These are phyloP conservation scores for Stenurella melanura DNA, from an alignment of 2,888 invertebrate genomes.

Conservation along the genomic window DNA sequence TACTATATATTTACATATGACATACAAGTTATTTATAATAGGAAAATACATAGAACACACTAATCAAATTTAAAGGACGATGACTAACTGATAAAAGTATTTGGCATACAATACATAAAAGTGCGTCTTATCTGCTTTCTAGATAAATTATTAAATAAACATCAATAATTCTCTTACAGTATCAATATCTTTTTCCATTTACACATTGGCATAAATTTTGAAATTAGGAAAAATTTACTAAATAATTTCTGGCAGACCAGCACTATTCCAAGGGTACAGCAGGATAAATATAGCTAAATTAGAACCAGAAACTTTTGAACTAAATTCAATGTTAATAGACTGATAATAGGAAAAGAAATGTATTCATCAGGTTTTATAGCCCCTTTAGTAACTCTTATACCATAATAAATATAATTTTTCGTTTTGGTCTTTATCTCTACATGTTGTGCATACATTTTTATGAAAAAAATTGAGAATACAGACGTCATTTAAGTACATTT, in stretches of 20 bases:
- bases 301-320: too few species aligned
- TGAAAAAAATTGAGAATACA: too few species aligned
- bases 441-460: too few species aligned
- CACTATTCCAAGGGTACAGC: too few species aligned
- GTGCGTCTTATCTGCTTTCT: constrained; percentile 41
- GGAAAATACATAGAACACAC: constrained; percentile 12
- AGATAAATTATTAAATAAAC: constrained; percentile 18
- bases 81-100: constrained; percentile 16
- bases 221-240: not conserved
- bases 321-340: too few species aligned
- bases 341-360: too few species aligned
- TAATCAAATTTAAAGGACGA: not conserved
- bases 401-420: too few species aligned
- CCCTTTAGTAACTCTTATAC: too few species aligned
- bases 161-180: constrained; percentile 26
- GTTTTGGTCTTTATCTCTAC: too few species aligned
- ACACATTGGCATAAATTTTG: too few species aligned
- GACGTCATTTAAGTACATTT: too few species aligned
- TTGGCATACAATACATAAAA: constrained; percentile 36
- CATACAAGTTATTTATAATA: constrained; percentile 24
- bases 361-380: too few species aligned
- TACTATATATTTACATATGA: not conserved
- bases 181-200: not conserved
- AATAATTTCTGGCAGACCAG: not conserved
- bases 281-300: not conserved